Evolutionary conservation across 2,797 vertebrate genomes (phyloP).

Genomic region (Sphaeramia orbicularis): DNA sequence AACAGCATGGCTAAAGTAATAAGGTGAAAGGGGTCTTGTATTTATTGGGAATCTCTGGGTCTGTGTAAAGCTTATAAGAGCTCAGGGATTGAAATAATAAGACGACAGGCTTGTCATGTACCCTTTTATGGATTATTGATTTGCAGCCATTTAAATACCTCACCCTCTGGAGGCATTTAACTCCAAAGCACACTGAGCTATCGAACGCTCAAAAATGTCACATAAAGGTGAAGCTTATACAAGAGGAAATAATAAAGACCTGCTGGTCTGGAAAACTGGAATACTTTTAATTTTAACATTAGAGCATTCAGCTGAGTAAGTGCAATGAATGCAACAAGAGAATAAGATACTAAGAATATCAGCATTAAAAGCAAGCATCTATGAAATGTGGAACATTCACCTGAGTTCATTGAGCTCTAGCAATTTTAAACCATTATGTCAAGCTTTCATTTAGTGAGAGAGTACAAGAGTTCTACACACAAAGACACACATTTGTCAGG

Average conservation of each 20-base stretch:
- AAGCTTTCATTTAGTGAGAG: no score
- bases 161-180: constrained; percentile 17
- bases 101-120: constrained; percentile 39
- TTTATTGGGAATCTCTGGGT: constrained; percentile 12
- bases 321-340: background rate
- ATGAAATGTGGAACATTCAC: background rate
- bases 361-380: background rate
- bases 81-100: constrained; percentile 51
- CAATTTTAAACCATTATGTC: no score
- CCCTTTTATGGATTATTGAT: constrained; percentile 52
- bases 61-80: constrained; percentile 36
- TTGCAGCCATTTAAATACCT: constrained; percentile 22
- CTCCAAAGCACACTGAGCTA: constrained; percentile 27
- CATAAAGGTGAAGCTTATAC: constrained; percentile 23
- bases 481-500: no score
- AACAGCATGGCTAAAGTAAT: constrained; percentile 2
- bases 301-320: background rate
- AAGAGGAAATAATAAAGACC: constrained; percentile 8
- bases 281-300: constrained; percentile 6
- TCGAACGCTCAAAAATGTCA: constrained; percentile 49
- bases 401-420: background rate
- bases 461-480: no score
- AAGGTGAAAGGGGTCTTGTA: background rate
- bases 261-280: background rate
- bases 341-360: background rate